Percentiles rank a stretch among this genome's conserved stretches.
Conservation (phyloP, 2,888 invertebrate species). For the Drosophila flavopinicola region DNA sequence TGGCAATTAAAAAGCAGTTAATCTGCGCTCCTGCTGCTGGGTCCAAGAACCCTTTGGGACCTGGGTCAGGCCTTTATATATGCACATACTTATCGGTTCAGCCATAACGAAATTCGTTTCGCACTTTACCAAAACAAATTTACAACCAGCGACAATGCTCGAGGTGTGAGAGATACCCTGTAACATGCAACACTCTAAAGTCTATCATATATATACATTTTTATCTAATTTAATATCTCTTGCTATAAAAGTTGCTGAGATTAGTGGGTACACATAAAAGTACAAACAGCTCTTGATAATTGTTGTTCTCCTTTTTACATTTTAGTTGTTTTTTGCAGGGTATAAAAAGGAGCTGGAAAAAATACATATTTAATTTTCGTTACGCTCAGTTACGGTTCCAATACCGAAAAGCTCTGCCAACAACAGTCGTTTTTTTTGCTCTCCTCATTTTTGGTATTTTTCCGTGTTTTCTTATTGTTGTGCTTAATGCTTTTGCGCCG, state of each 20-base stretch:
- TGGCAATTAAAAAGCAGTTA: constrained; percentile 62
- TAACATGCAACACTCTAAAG: background rate
- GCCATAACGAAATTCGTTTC: constrained; percentile 17
- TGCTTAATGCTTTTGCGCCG: constrained; percentile 21
- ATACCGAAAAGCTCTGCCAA: constrained; percentile 18
- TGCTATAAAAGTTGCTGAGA: too few relatives aligned
- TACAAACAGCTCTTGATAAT: too few relatives aligned
- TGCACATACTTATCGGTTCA: background rate
- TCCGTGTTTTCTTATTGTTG: constrained; percentile 19
- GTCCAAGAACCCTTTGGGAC: background rate
- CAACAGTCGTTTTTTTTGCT: background rate
- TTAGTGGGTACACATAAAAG: too few relatives aligned
- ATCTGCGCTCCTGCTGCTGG: constrained; percentile 8
- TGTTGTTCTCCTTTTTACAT: background rate
- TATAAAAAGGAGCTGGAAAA: constrained; percentile 16
- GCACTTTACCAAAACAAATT: constrained; percentile 15
- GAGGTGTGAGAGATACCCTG: background rate
- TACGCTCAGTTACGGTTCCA: constrained; percentile 18
- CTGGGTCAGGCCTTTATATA: background rate
- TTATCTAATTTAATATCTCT: background rate
- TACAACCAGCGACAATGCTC: background rate
- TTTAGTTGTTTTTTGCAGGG: background rate
- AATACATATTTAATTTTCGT: constrained; percentile 31
- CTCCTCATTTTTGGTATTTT: constrained; percentile 1
- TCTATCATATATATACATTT: too few relatives aligned